phyloP scores from a whole-genome alignment of 2,888 invertebrate genomes.

The Pomacea canaliculata region DNA sequence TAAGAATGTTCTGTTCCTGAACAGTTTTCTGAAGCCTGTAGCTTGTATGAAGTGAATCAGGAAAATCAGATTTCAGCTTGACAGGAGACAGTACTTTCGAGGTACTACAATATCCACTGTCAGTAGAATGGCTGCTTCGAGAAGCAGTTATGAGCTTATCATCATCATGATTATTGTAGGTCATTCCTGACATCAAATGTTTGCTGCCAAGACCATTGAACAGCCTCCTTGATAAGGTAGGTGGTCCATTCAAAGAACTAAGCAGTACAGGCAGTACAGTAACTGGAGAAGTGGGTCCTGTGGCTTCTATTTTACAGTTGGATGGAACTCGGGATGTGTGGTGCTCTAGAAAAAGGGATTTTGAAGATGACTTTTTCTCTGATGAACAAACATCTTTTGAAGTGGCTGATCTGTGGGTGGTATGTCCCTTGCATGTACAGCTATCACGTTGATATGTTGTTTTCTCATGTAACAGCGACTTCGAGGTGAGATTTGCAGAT shows the following conservation, averaged over 20 bases:
- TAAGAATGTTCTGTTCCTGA: no score
- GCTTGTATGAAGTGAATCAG: no score
- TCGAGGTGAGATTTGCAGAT: no score
- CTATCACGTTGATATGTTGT: no score
- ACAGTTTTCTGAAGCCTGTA: no score
- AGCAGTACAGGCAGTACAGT: slow-evolving; percentile 13
- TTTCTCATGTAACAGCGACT: no score
- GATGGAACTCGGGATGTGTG: neutral
- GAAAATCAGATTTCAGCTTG: neutral
- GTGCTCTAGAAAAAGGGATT: no score
- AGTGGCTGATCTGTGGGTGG: no score
- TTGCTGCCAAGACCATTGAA: neutral
- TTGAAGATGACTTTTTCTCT: no score
- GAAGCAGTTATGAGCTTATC: neutral
- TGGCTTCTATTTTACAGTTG: neutral
- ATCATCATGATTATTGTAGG: neutral
- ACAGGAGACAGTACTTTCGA: neutral
- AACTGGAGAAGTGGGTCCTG: neutral
- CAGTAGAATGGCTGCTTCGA: slow-evolving; percentile 13
- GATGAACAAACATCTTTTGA: no score
- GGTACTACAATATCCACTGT: slow-evolving; percentile 21
- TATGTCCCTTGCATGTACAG: no score
- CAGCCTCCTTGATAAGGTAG: neutral
- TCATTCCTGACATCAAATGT: neutral
- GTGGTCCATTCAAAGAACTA: neutral